Evolutionary conservation across 2,797 vertebrate genomes (phyloP), one percentile per base, ranked within the genome.

Genomic region (Tangara arthus): DNA sequence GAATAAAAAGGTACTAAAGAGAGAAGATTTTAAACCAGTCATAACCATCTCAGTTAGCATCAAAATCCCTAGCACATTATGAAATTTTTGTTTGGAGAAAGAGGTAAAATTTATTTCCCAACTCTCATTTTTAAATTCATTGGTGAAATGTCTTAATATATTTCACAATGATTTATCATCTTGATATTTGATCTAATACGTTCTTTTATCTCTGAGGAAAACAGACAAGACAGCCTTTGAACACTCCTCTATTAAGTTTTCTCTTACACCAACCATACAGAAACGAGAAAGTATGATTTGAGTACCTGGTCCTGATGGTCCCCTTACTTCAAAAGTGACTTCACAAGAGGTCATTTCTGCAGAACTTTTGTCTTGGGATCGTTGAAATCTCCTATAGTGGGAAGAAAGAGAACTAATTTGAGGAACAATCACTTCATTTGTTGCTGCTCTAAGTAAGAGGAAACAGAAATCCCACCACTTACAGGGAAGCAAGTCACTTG

Each of bases 271-370:
- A 86, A 60, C 8, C n/a, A 55, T 2, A 64, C 1, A 83, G 28
- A 77, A 82, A 87, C 10, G 6, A 85, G 11, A 86, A 90, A 56
- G 19, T 15, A 34, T 37, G 8, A 92, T 89, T 87, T 94, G 50
- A 87, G 93, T 98, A 99, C 99, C 99, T 98, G 98, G 97, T 42
- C 97, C 96, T 55, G 98, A 98, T 32, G 97, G 95, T 96, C 98
- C 99, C 98, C 97, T 98, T 89, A 99, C 94, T 93, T 97, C 93
- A 94, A 99, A 97, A 55, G 98, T 99, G 91, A 99, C 98, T 95
- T 97, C 97, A 96, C 97, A 97, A 66, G 95, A 97, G 86, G 98
- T 98, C 99, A 99, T 99, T 37, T 79, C 97, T 97, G 95, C 84
- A 85, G 89, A 75, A 47, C 26, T 93, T 88, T 28, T 61, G 72